Evolutionary conservation across 2,797 vertebrate genomes (phyloP), one percentile per base, ranked within the genome.

Genomic region (Phrynocephalus guinanensis): DNA sequence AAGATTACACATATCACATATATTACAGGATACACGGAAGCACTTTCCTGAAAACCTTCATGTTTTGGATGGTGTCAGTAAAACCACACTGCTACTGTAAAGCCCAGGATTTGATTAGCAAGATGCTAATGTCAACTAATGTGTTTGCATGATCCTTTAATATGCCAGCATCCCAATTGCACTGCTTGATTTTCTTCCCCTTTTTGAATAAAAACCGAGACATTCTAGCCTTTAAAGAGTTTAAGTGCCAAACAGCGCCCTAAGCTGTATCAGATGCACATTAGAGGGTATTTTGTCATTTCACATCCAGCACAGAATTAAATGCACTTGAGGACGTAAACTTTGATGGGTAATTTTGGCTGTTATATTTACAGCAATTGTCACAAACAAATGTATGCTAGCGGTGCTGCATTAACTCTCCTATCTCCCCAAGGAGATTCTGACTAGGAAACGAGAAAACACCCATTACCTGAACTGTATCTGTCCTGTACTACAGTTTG

Each of bases 371-470:
- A 48, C 15, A 78, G 72, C 1, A 1, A 24, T 38, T 82, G 88
- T 28, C 68, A 84, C 80, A 87, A 30, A 50, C 73, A 78, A 26
- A 38, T 50, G 11, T 75, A 75, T 88, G 80, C n/a, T 73, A 92
- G 87, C n/a, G 68, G 1, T 1, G 2, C 5, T 66, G 30, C 0
- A 6, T 48, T 83, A 83, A 68, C 68, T 85, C 66, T 79, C 44
- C 77, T 85, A 70, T 76, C 72, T 76, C 6, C 70, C 20, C 52
- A 63, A 86, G 80, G 2, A 28, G 26, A 75, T 79, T 84, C 68
- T 16, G 33, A 50, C 75, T 28, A 71, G 38, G 3, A 13, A 76
- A 24, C 20, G 44, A 48, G 44, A 50, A 24, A 71, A 52, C 89
- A 86, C 85, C 9, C 70, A 79, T 90, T 52, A 83, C 68, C 16